These are phyloP conservation scores for Tenthredo notha DNA, from an alignment of 2,888 invertebrate genomes.

Conservation along the genomic window DNA sequence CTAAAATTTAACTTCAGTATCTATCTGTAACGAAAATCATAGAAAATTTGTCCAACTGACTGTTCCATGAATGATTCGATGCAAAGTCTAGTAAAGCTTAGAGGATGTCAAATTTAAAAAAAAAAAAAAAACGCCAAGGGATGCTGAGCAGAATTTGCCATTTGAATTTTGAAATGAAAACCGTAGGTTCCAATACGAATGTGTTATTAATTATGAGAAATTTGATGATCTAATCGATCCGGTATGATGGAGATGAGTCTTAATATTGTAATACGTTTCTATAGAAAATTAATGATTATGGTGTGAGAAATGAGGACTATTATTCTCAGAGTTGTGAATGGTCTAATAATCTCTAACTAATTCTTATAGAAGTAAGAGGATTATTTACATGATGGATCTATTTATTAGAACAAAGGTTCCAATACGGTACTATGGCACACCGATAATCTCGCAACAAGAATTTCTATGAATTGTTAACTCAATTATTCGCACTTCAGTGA, in stretches of 20 bases:
- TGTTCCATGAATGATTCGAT: not conserved
- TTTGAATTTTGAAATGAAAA: not conserved
- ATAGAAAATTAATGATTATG: not conserved
- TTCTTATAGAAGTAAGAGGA: slow-evolving; percentile 4
- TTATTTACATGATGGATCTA: slow-evolving; percentile 33
- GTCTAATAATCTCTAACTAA: slow-evolving; percentile 10
- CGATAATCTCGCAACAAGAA: slow-evolving; percentile 37
- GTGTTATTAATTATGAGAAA: not conserved
- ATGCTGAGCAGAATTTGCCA: not conserved
- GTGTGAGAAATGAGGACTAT: not conserved
- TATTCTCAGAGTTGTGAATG: slow-evolving; percentile 13
- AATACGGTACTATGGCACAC: not conserved
- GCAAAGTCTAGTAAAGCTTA: not conserved
- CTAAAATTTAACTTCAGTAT: not conserved
- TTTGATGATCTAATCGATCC: not conserved
- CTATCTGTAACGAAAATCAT: not conserved
- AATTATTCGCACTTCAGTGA: slow-evolving; percentile 33
- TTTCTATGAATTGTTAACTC: slow-evolving; percentile 32
- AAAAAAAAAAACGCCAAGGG: not conserved
- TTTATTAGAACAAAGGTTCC: slow-evolving; percentile 28
- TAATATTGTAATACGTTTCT: not conserved
- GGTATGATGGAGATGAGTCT: not conserved
- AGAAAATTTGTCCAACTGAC: not conserved
- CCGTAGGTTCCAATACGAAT: not conserved
- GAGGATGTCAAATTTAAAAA: not conserved